Conservation (phyloP, 1,140 invertebrate genomes). For the Drosophila equinoxialis region DNA sequence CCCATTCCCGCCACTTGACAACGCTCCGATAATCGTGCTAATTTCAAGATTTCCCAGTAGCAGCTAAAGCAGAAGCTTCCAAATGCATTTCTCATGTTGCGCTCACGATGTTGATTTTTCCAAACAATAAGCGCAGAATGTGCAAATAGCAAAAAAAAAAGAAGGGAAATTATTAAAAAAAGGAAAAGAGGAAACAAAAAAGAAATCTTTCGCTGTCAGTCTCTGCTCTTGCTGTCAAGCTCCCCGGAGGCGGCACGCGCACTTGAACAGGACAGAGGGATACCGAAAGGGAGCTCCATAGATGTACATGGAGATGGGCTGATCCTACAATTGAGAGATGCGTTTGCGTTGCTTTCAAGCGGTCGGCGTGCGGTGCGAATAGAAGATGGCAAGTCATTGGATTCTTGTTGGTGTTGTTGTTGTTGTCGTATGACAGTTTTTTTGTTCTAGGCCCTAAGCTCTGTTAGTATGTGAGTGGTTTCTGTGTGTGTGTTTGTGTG, state of each 20-base stretch:
- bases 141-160: conserved; percentile 57
- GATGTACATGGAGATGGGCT: not conserved
- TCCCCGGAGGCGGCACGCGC: conserved; percentile 68
- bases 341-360: too few species aligned
- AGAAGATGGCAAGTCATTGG: conserved; percentile 5
- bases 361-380: not conserved
- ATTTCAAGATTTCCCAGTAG: conserved; percentile 82
- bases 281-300: conserved; percentile 3
- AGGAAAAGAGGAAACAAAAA: conserved; percentile 9
- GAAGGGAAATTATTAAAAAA: conserved; percentile 8
- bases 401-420: not conserved
- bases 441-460: not conserved
- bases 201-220: conserved; percentile 29
- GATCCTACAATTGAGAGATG: conserved; percentile 25
- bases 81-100: conserved; percentile 71
- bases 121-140: conserved; percentile 79
- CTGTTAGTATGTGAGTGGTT: not conserved
- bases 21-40: conserved; percentile 82
- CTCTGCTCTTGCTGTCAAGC: conserved; percentile 34
- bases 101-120: conserved; percentile 70
- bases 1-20: conserved; percentile 54
- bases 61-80: conserved; percentile 32
- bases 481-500: conserved; percentile 10
- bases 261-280: conserved; percentile 52
- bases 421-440: conserved; percentile 32